Conservation (phyloP, 2,888 invertebrate genomes). For the Villa cingulata region DNA sequence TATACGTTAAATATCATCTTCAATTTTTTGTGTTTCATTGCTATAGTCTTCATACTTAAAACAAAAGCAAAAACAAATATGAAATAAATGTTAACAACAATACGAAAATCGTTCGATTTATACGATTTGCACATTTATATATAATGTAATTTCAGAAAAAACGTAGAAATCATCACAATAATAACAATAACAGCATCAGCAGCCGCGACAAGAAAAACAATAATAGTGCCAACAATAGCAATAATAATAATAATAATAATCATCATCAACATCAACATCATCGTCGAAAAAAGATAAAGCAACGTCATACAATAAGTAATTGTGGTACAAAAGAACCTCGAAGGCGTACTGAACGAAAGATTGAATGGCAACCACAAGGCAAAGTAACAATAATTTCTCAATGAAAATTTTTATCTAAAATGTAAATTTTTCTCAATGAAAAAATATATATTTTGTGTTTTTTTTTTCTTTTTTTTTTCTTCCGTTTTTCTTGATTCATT, state of each 20-base stretch:
- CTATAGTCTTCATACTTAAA: too few relatives aligned
- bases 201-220: conserved; percentile 28
- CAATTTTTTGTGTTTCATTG: too few relatives aligned
- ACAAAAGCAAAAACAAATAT: too few relatives aligned
- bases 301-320: conserved; percentile 29
- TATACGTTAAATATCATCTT: too few relatives aligned
- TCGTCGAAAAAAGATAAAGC: conserved; percentile 34
- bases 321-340: conserved; percentile 44
- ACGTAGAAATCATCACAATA: conserved; percentile 6
- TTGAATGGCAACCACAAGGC: conserved; percentile 48
- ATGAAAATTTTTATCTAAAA: conserved; percentile 16
- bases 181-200: conserved; percentile 11
- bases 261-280: conserved; percentile 14
- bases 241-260: not conserved
- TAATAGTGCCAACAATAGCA: conserved; percentile 22
- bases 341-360: conserved; percentile 39
- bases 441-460: not conserved
- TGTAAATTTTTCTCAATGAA: conserved; percentile 14
- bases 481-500: conserved; percentile 3
- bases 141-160: conserved; percentile 16
- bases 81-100: too few relatives aligned
- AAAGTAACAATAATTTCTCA: conserved; percentile 24
- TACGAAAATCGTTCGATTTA: too few relatives aligned
- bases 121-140: too few relatives aligned
- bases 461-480: conserved; percentile 6